A percentile compares a stretch with the other conserved stretches of the same genome.
phyloP scores from a whole-genome alignment of 2,888 invertebrate species.

The Strigamia crassipes region DNA sequence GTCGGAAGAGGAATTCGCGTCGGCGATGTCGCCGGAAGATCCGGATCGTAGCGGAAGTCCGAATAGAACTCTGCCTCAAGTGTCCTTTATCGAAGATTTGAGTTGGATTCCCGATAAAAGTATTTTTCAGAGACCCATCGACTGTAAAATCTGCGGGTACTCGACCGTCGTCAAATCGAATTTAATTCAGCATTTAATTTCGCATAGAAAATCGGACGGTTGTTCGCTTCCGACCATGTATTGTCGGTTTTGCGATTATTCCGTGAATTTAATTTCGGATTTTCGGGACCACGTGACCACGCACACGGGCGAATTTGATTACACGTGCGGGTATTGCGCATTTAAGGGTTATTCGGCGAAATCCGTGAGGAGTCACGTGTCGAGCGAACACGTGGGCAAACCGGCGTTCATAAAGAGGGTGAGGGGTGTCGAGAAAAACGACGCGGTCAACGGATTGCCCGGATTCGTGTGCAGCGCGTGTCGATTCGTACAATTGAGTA shows the following conservation, averaged over 20 bases:
- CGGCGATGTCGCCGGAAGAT: not conserved
- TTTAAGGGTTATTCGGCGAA: conserved; percentile 44
- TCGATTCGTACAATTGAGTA: conserved; percentile 72
- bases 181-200: conserved; percentile 50
- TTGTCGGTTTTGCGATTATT: conserved; percentile 59
- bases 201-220: conserved; percentile 45
- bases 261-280: conserved; percentile 47
- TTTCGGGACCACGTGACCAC: conserved; percentile 75
- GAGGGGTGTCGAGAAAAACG: not conserved
- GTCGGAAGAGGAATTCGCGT: not conserved
- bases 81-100: conserved; percentile 46
- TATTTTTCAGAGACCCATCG: conserved; percentile 45
- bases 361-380: conserved; percentile 2
- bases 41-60: conserved; percentile 53
- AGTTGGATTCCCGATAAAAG: conserved; percentile 50
- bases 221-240: conserved; percentile 18
- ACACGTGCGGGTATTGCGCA: conserved; percentile 68
- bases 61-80: not conserved
- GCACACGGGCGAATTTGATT: conserved; percentile 79
- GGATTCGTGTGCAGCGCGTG: conserved; percentile 74
- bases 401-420: not conserved
- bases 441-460: not conserved
- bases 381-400: conserved; percentile 15
- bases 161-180: conserved; percentile 47
- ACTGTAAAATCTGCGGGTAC: conserved; percentile 50